Conservation (phyloP, 2,113 vertebrate species). For the Ibidorhyncha struthersii region DNA sequence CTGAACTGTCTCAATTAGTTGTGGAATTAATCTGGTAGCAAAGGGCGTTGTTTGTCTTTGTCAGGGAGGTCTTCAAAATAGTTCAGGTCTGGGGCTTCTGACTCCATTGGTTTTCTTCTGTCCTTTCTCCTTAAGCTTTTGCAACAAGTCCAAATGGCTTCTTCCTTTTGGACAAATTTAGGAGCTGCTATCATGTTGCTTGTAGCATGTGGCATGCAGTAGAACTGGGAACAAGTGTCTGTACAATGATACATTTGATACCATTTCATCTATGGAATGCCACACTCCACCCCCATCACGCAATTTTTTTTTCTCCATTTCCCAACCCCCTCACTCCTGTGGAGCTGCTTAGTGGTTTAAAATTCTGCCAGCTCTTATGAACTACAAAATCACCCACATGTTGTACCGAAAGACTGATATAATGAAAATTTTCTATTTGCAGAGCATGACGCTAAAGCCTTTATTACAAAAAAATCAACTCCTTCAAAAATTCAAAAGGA, state of each 20-base stretch:
- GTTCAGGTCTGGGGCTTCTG: background rate
- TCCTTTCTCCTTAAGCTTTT: background rate
- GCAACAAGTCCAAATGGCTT: background rate
- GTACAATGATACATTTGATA: conserved; percentile 7
- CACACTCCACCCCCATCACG: background rate
- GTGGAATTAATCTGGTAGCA: conserved; percentile 21
- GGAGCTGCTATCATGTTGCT: conserved; percentile 44
- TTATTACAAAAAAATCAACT: background rate
- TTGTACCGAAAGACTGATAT: background rate
- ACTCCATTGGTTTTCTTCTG: background rate
- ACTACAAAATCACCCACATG: background rate
- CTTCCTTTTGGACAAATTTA: conserved; percentile 32
- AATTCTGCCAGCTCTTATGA: background rate
- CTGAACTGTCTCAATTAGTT: background rate
- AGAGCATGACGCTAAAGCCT: background rate
- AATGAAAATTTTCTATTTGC: background rate
- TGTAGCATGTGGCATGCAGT: background rate
- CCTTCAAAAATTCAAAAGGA: background rate
- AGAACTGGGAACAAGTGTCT: conserved; percentile 33
- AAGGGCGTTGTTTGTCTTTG: background rate
- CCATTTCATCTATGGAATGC: conserved; percentile 14
- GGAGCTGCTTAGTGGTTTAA: background rate
- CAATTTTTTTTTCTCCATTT: background rate
- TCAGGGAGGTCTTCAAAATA: background rate
- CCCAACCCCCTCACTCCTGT: background rate